These are phyloP conservation scores for Nylanderia fulva DNA, from an alignment of 1,140 invertebrate species.

Conservation along the genomic window DNA sequence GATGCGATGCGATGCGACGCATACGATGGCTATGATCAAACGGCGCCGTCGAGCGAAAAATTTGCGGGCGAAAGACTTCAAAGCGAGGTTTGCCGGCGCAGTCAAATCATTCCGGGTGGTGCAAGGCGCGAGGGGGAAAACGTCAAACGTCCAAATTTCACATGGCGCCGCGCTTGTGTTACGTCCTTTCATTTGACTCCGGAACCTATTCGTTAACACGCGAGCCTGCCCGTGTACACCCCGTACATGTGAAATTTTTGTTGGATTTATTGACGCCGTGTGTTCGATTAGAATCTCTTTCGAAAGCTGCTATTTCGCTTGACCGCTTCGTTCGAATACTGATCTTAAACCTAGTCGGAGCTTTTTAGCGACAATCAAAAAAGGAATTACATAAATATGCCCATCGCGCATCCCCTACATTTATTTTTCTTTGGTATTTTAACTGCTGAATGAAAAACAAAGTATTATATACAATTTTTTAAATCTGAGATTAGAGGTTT, in stretches of 20 bases:
- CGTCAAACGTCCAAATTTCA: slow-evolving; percentile 60
- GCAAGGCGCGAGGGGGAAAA: slow-evolving; percentile 28
- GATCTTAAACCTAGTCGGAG: slow-evolving; percentile 13
- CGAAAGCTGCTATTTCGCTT: slow-evolving; percentile 26
- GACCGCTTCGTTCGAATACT: neutral
- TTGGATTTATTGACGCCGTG: slow-evolving; percentile 43
- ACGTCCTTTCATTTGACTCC: slow-evolving; percentile 53
- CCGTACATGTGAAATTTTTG: slow-evolving; percentile 33
- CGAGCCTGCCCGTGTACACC: neutral
- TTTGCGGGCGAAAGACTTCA: slow-evolving; percentile 60
- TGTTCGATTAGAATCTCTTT: slow-evolving; percentile 52
- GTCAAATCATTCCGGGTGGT: slow-evolving; percentile 44
- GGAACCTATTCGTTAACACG: slow-evolving; percentile 56
- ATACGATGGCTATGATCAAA: slow-evolving; percentile 57
- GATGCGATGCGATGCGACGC: slow-evolving; percentile 32
- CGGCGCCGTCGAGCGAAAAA: slow-evolving; percentile 56
- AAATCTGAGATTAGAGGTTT: too few species aligned
- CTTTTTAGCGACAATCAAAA: slow-evolving; percentile 4
- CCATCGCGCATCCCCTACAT: neutral
- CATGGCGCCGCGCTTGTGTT: slow-evolving; percentile 40
- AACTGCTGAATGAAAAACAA: too few species aligned
- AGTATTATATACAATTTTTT: too few species aligned
- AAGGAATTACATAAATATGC: neutral
- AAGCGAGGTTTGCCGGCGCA: slow-evolving; percentile 52
- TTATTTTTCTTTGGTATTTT: neutral